Conservation (phyloP, 2,113 vertebrate genomes). For the Rhea pennata region DNA sequence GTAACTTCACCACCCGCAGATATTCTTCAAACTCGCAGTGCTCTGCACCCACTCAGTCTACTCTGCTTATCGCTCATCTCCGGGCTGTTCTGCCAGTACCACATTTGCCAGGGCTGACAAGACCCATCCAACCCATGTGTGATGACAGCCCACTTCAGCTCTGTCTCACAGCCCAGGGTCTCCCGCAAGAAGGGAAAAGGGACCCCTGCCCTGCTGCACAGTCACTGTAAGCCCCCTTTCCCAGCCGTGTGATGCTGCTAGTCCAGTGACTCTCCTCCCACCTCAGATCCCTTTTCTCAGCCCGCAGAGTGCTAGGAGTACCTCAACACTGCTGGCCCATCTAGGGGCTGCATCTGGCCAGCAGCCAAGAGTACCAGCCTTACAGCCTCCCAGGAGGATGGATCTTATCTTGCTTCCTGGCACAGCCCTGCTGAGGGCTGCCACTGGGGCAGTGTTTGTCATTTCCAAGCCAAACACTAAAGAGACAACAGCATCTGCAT, state of each 20-base stretch:
- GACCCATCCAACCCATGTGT: background rate
- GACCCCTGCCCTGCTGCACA: background rate
- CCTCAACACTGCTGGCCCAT: background rate
- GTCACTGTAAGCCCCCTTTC: background rate
- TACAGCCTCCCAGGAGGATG: accelerated
- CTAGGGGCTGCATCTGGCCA: background rate
- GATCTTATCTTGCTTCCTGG: slow-evolving; percentile 4
- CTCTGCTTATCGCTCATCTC: slow-evolving; percentile 20
- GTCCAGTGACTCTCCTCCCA: background rate
- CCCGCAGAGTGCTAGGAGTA: background rate
- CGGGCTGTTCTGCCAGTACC: background rate
- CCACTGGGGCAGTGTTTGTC: slow-evolving; percentile 35
- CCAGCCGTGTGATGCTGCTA: background rate
- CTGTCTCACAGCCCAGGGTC: background rate
- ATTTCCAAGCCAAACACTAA: slow-evolving; percentile 37
- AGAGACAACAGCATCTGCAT: slow-evolving; percentile 60
- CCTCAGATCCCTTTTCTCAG: background rate
- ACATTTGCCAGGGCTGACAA: background rate
- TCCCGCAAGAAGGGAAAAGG: background rate
- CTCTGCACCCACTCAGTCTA: slow-evolving; percentile 7
- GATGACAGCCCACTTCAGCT: background rate
- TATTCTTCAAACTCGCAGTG: background rate
- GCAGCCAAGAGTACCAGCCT: background rate
- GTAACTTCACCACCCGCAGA: background rate
- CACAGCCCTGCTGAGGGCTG: background rate